These are phyloP conservation scores for Ptychochromis oligacanthus DNA, from an alignment of 2,113 vertebrate species.

Conservation along the genomic window DNA sequence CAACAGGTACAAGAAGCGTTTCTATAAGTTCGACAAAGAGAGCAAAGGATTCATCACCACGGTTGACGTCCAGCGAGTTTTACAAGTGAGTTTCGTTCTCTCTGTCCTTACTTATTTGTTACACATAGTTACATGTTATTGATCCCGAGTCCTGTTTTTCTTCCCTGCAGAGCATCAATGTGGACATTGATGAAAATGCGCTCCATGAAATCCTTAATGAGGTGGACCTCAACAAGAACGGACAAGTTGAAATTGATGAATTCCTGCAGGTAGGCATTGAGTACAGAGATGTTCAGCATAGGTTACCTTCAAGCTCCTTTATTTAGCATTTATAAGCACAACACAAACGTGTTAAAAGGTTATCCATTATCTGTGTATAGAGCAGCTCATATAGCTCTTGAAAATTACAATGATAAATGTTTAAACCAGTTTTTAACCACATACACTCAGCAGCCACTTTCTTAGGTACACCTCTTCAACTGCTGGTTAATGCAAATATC, in stretches of 20 bases:
- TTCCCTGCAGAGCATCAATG: slow-evolving; percentile 84
- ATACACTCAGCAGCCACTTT: background rate
- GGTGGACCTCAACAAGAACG: slow-evolving; percentile 97
- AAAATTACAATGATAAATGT: background rate
- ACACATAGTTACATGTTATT: background rate
- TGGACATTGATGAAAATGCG: slow-evolving; percentile 90
- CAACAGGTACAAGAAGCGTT: slow-evolving; percentile 93
- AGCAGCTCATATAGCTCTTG: background rate
- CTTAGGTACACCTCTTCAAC: background rate
- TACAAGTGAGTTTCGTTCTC: slow-evolving; percentile 82
- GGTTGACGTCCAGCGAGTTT: slow-evolving; percentile 91
- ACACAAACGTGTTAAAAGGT: background rate
- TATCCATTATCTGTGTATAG: background rate
- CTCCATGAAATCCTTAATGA: slow-evolving; percentile 96
- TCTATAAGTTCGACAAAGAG: slow-evolving; percentile 95
- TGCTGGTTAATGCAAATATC: too few species aligned
- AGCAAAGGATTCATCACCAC: slow-evolving; percentile 96
- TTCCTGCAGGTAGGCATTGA: slow-evolving; percentile 87
- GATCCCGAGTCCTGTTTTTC: slow-evolving; percentile 9
- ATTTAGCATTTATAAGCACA: background rate
- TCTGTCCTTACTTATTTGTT: background rate
- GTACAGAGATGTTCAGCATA: background rate
- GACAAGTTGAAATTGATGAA: slow-evolving; percentile 95
- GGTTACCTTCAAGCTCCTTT: background rate
- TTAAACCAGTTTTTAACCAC: background rate